Percentiles rank a stretch among this genome's conserved stretches.
phyloP scores from a whole-genome alignment of 2,113 vertebrate genomes.

The Erinaceus europaeus region DNA sequence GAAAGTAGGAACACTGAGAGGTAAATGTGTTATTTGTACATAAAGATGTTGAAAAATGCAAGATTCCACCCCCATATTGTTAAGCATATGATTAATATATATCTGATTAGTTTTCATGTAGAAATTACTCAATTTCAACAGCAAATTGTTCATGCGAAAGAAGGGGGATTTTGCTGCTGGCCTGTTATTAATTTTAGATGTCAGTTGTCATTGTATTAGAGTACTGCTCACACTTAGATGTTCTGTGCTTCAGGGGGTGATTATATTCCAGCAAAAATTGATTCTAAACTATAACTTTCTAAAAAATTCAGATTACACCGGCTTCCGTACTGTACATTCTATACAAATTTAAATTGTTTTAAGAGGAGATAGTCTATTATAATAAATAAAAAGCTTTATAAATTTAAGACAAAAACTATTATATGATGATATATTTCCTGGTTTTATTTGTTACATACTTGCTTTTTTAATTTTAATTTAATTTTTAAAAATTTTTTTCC shows the following conservation, averaged over 20 bases:
- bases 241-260: neutral
- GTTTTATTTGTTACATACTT: neutral
- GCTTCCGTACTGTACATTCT: conserved; percentile 20
- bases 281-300: conserved; percentile 37
- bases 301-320: neutral
- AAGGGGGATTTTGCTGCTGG: neutral
- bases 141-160: conserved; percentile 19
- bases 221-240: neutral
- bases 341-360: conserved; percentile 34
- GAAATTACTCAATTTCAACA: neutral
- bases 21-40: neutral
- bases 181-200: conserved; percentile 32
- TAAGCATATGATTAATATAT: conserved; percentile 29
- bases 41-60: conserved; percentile 12
- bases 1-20: neutral
- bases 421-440: neutral
- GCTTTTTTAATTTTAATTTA: too few species aligned
- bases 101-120: conserved; percentile 23
- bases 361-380: neutral
- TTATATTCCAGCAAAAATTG: neutral
- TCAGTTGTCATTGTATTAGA: conserved; percentile 5
- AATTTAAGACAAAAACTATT: neutral
- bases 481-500: too few species aligned
- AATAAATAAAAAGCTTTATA: conserved; percentile 4
- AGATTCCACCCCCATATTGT: neutral